These are phyloP conservation scores for Nymphicus hollandicus DNA, from an alignment of 2,113 vertebrate species.

Conservation along the genomic window DNA sequence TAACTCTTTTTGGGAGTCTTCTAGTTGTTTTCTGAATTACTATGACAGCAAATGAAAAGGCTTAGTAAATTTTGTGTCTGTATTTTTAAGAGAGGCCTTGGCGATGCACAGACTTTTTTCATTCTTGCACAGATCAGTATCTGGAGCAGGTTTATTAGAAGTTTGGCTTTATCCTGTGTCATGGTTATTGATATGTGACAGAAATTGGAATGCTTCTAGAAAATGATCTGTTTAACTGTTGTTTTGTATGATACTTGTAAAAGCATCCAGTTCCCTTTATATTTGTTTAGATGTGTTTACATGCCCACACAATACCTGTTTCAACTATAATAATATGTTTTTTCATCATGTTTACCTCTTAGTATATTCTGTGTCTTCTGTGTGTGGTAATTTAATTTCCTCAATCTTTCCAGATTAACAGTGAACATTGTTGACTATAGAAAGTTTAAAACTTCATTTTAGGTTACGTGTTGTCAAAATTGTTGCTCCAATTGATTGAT, in stretches of 20 bases:
- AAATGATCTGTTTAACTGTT: neutral
- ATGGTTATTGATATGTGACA: neutral
- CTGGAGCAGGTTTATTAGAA: neutral
- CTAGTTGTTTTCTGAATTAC: neutral
- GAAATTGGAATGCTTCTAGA: neutral
- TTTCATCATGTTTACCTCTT: neutral
- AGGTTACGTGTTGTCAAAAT: neutral
- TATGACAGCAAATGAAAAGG: neutral
- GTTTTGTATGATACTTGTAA: neutral
- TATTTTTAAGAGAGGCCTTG: neutral
- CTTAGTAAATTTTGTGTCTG: neutral
- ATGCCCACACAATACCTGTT: neutral
- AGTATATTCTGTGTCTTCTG: neutral
- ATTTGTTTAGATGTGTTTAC: neutral
- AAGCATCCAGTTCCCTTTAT: neutral
- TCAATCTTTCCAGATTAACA: neutral
- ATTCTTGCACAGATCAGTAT: neutral
- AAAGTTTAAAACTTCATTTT: neutral
- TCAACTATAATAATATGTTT: neutral
- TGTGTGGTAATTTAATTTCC: neutral
- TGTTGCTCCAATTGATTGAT: neutral
- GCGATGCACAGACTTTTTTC: neutral
- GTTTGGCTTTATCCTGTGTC: neutral
- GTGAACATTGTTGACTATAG: neutral
- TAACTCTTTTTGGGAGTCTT: neutral